Evolutionary conservation across 2,113 vertebrate genomes (phyloP), one percentile per base, ranked within the genome.

Genomic region (Tiliqua scincoides): DNA sequence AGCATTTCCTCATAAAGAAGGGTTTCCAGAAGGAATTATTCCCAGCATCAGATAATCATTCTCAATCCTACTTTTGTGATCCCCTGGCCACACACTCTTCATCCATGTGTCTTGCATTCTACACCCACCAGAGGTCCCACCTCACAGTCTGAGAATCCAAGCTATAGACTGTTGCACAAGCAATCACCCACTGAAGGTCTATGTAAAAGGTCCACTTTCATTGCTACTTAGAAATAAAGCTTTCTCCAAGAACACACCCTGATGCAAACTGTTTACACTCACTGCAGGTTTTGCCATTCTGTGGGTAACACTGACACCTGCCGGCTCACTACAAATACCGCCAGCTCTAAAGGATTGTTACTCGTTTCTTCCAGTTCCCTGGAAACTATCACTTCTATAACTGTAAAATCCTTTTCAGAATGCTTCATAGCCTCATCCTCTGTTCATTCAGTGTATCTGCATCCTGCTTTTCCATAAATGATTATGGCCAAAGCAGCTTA

Each of bases 301-400:
- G 95, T 90, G 82, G 82, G 35, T 85, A 91, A 88, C 86, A 93
- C 90, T 96, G 96, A 90, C 96, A 95, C 79, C 96, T 94, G 91
- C 85, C 93, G 96, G 95, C 78, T 21, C 0, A 40, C 0, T 1
- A 27, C 52, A 35, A 87, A 83, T 63, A 82, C 30, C 3, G n/a
- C 40, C 40, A 35, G 57, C 3, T 72, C 59, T 1, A 68, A 2
- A 10, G 0, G 2, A 57, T 57, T 5, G 43, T 48, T 48, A 48
- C 8, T 48, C 8, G 43, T 48, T 5, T 48, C 43, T 8, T 48
- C 8, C 43, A 48, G 43, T 48, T 5, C 43, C 43, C 43, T 48
- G 43, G 43, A 48, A 48, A 48, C 8, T 48, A 48, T 48, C 43
- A 48, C 43, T 8, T 48, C 43, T 11, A 18, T 40, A 40, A 62